Evolutionary conservation across 2,888 invertebrate genomes (phyloP), one percentile per base, ranked within the genome.

Genomic region (Torymus auratus): DNA sequence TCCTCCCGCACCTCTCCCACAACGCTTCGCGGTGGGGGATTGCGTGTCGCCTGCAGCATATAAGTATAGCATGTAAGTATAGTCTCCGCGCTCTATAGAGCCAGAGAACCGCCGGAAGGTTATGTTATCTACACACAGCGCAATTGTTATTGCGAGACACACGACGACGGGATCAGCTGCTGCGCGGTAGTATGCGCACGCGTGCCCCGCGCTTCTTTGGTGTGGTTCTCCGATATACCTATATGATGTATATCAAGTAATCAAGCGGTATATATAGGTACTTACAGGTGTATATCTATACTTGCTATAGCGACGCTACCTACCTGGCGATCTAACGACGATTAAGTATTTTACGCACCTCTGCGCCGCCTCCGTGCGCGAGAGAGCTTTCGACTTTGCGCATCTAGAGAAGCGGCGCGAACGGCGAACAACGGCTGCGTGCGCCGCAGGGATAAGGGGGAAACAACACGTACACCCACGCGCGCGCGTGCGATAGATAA

Each of bases 361-460:
- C 28, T 28, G 28, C 28, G 28, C 2, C 20, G 20, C 20, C 20
- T 20, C 20, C 28, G 28, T 4, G 28, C 28, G 28, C 28, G 28
- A 5, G 28, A 28, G 28, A 2, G 3, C 28, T 11, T 56, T 70
- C 64, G 77, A 64, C 70, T 77, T 62, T 77, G 77, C 77, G 70
- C 77, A 77, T 28, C n/a, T 5, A 68, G 41, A 41, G 52, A 10
- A 64, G 7, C 52, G 5, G 52, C 53, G 10, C 23, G 0, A 17
- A 15, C 17, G n/a, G n/a, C n/a, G n/a, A 12, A 55, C 56, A 28
- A 28, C 17, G n/a, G 23, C 10, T 58, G 41, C 50, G 50, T 12
- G 56, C 15, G 2, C 11, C 41, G 1, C 17, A 50, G 65, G 13
- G 1, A 15, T n/a, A 52, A n/a, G 11, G 55, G 17, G 5, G 5